Percentiles rank a stretch among this genome's conserved stretches.
These are phyloP conservation scores for Elanoides forficatus DNA, from an alignment of 2,113 vertebrate genomes.

Conservation along the genomic window DNA sequence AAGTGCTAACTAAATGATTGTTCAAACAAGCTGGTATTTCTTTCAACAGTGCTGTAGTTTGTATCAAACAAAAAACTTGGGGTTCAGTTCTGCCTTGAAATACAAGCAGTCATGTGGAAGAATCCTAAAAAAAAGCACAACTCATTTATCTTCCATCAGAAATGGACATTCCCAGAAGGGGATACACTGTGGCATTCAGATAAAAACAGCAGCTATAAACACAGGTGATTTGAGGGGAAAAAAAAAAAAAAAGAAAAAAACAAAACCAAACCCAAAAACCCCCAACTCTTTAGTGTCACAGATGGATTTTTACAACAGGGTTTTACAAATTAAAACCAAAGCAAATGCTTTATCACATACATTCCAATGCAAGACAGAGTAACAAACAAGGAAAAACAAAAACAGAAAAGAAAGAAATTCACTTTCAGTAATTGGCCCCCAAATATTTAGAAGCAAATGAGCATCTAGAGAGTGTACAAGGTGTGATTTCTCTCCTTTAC, in stretches of 20 bases:
- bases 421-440: neutral
- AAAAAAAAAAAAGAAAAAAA: too few species aligned
- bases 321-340: neutral
- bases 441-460: conserved; percentile 56
- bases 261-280: too few species aligned
- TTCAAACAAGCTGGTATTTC: conserved; percentile 10
- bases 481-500: conserved; percentile 49
- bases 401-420: neutral
- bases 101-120: neutral
- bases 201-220: neutral
- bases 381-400: neutral
- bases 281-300: neutral
- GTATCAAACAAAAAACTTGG: neutral
- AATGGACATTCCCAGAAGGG: neutral
- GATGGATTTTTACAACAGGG: neutral
- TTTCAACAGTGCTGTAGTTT: neutral
- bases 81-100: neutral
- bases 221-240: neutral
- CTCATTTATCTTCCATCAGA: neutral
- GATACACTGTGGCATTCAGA: neutral
- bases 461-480: conserved; percentile 48
- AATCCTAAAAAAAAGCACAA: neutral
- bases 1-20: conserved; percentile 29
- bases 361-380: neutral
- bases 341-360: neutral